Percentiles rank a stretch among this genome's conserved stretches.
Evolutionary conservation across 2,888 invertebrate genomes (phyloP).

Genomic region (Noctua comes): DNA sequence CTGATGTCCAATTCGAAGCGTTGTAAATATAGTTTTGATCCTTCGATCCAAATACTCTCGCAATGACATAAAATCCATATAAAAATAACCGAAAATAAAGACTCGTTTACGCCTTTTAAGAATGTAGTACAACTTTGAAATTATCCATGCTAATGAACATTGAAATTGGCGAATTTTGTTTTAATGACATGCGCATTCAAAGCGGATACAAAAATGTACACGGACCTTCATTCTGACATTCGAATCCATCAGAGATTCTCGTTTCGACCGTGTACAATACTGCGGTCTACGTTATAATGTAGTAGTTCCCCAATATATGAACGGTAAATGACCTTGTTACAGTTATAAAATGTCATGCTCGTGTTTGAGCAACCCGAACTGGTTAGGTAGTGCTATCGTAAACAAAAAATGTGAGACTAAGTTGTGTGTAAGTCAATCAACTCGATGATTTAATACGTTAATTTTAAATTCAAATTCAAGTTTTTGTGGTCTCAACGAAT

Average conservation of each 20-base stretch:
- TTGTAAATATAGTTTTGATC: conserved; percentile 54
- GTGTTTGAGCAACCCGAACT: conserved; percentile 82
- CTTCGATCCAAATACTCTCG: conserved; percentile 40
- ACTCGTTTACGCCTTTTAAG: conserved; percentile 7
- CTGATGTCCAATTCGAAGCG: conserved; percentile 56
- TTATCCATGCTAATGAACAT: conserved; percentile 8
- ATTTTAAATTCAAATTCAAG: conserved; percentile 21
- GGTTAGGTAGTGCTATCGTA: conserved; percentile 74
- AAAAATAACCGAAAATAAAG: conserved; percentile 3
- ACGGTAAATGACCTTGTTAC: conserved; percentile 87
- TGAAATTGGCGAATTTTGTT: conserved; percentile 45
- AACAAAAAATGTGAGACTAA: conserved; percentile 66
- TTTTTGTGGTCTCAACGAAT: conserved; percentile 9
- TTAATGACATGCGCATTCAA: conserved; percentile 60
- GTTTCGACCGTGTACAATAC: conserved; percentile 76
- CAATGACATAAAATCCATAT: background rate
- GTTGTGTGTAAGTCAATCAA: conserved; percentile 47
- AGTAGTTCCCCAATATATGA: conserved; percentile 83
- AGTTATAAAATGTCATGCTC: conserved; percentile 88
- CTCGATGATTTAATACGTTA: conserved; percentile 51
- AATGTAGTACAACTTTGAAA: conserved; percentile 17
- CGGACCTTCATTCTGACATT: conserved; percentile 82
- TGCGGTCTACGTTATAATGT: conserved; percentile 71
- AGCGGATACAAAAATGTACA: conserved; percentile 70
- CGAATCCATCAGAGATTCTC: conserved; percentile 78